These are phyloP conservation scores for Pithys albifrons DNA, from an alignment of 2,113 vertebrate species.

Conservation along the genomic window DNA sequence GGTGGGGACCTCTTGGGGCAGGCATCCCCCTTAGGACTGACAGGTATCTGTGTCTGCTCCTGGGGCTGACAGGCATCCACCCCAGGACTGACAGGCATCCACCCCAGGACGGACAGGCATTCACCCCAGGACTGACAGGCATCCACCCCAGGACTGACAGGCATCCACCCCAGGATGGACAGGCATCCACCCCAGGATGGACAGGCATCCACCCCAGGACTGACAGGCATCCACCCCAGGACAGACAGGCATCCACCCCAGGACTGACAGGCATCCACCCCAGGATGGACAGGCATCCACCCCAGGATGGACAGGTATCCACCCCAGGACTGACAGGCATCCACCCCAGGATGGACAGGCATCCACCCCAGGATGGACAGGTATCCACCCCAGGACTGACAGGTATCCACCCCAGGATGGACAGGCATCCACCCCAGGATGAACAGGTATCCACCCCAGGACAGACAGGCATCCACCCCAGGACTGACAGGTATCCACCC, in stretches of 20 bases:
- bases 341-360: background rate
- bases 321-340: background rate
- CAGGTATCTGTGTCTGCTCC: background rate
- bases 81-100: background rate
- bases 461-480: background rate
- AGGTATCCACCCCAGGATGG: background rate
- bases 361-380: too few species aligned
- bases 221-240: background rate
- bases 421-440: background rate
- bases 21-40: background rate
- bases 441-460: too few species aligned
- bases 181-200: too few species aligned
- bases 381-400: background rate
- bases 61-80: background rate
- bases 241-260: background rate
- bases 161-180: background rate
- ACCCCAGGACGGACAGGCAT: background rate
- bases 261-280: background rate
- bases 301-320: background rate
- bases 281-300: background rate
- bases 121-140: background rate
- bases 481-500: background rate
- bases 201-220: background rate
- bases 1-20: background rate
- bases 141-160: background rate